Evolutionary conservation across 2,113 vertebrate genomes (phyloP).

Genomic region (Brienomyrus longianalis): DNA sequence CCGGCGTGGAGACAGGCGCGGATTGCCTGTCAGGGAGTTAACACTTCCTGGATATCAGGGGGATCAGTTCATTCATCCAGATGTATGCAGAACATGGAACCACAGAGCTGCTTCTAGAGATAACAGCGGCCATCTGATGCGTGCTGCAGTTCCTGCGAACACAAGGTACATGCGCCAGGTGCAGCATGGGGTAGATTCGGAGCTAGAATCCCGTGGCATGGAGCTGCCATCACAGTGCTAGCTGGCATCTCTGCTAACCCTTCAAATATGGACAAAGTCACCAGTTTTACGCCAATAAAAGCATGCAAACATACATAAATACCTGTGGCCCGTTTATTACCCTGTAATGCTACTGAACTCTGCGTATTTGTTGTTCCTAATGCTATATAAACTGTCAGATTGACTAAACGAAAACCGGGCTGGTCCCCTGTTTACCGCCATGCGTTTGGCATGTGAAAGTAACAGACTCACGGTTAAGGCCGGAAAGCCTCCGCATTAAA

Average conservation of each 20-base stretch:
- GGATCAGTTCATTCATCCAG: background rate
- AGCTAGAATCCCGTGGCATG: background rate
- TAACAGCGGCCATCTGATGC: background rate
- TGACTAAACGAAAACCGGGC: background rate
- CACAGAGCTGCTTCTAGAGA: background rate
- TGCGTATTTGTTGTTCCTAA: background rate
- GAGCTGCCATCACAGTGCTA: background rate
- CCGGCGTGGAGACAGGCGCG: background rate
- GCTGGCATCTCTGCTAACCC: background rate
- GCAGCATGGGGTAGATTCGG: background rate
- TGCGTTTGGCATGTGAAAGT: background rate
- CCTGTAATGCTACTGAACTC: background rate
- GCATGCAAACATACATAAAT: background rate
- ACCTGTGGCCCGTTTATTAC: background rate
- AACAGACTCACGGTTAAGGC: background rate
- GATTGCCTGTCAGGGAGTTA: background rate
- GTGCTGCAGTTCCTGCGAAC: background rate
- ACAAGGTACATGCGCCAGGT: background rate
- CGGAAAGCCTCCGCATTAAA: background rate
- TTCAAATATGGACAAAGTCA: background rate
- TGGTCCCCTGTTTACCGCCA: background rate
- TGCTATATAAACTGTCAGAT: background rate
- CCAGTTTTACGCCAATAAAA: background rate
- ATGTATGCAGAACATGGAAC: background rate
- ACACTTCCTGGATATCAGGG: background rate